Evolutionary conservation across 2,113 vertebrate species (phyloP), one percentile per base, ranked within the genome.

Genomic region (Echinops telfairi): DNA sequence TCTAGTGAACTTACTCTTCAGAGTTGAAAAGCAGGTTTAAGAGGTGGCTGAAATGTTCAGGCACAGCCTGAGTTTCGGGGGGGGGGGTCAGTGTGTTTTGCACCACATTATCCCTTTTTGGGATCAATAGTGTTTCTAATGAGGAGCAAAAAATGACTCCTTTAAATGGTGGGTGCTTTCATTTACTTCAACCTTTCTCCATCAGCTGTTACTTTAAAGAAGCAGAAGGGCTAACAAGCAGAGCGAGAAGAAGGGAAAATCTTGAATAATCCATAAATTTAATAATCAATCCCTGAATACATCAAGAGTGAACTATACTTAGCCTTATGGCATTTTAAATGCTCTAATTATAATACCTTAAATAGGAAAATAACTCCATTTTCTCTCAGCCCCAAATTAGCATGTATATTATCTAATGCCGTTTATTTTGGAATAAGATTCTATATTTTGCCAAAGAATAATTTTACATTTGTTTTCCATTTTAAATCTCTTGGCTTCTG

Each of bases 211-310:
- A 81, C 57, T 89, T 91, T 71, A 91, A 93, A 84, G 38, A 92
- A 71, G n/a, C 58, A 4, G 60, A 90, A 86, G 92, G 86, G 25
- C 31, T 88, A 94, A 88, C 8, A 83, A 90, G 81, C 40, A 87
- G 70, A 57, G 60, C 90, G 40, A 82, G 33, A 64, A 82, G 38
- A 94, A 94, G 75, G 78, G 77, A 88, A 92, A 87, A 10, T 75
- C 58, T 89, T 94, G 73, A 95, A 86, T 91, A 95, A 94, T 95
- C 89, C 22, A 83, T 95, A 90, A 92, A 87, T 90, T 87, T 96
- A 89, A 88, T 95, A 90, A 83, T 86, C 84, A 94, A 0, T 83
- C 33, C 25, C 77, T 91, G 75, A 91, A 23, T 92, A 80, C 14
- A 91, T 96, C 20, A 90, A 86, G 60, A 93, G 14, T 80, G 76